Conservation (phyloP, 1,140 invertebrate species). For the Spodoptera litura region DNA sequence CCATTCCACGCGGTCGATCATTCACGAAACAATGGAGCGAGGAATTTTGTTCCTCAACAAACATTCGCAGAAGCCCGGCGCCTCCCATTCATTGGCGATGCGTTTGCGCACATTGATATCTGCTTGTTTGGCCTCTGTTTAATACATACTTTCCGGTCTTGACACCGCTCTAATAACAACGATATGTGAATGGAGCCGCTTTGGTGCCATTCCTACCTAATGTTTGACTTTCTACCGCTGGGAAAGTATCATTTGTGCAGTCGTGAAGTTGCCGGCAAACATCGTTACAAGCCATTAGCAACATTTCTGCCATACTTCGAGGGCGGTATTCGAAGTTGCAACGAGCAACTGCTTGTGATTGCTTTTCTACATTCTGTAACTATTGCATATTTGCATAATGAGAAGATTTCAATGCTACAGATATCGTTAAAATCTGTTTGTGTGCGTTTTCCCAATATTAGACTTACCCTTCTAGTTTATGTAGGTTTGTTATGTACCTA, state of each 20-base stretch:
- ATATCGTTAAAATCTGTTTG: slow-evolving; percentile 33
- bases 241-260: slow-evolving; percentile 74
- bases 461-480: slow-evolving; percentile 31
- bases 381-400: slow-evolving; percentile 52
- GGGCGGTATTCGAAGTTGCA: slow-evolving; percentile 47
- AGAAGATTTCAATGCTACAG: slow-evolving; percentile 41
- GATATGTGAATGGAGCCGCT: slow-evolving; percentile 62
- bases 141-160: slow-evolving; percentile 69
- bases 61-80: slow-evolving; percentile 65
- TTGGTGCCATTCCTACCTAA: slow-evolving; percentile 67
- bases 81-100: slow-evolving; percentile 66
- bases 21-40: slow-evolving; percentile 69
- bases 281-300: slow-evolving; percentile 65
- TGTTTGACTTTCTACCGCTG: slow-evolving; percentile 75
- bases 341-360: slow-evolving; percentile 40
- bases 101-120: slow-evolving; percentile 55
- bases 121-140: slow-evolving; percentile 68
- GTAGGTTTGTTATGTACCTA: not conserved
- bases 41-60: slow-evolving; percentile 69
- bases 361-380: slow-evolving; percentile 49
- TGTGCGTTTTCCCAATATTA: slow-evolving; percentile 27
- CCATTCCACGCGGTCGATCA: slow-evolving; percentile 44
- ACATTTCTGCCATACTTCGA: slow-evolving; percentile 59
- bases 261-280: slow-evolving; percentile 59
- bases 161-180: slow-evolving; percentile 72